Evolutionary conservation across 35 echinoderm and acorn worm genomes (phyloP), one percentile per base, ranked within the genome.

Genomic region (Stichopus chloronotus): DNA sequence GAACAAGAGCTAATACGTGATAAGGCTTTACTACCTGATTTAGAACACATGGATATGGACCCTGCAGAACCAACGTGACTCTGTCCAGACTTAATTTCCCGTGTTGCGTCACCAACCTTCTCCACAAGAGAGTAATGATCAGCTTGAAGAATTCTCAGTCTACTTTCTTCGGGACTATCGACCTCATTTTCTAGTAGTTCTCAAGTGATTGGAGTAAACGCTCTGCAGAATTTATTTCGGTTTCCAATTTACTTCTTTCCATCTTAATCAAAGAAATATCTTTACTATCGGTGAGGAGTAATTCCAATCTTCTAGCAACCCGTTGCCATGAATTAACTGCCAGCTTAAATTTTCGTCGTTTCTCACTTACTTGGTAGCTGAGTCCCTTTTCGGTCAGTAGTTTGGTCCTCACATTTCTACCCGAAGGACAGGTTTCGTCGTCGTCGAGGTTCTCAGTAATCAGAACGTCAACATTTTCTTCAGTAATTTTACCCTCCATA

Each of bases 201-300:
- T 77, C 25, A 77, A 77, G 72, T 7, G 72, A 77, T 17, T 77
- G 72, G 25, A 77, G 25, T 25, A 77, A 77, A 19, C 19, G n/a
- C 25, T 77, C 72, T 25, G 25, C n/a, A 19, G 72, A 77, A 77
- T 77, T 17, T 25, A 77, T 77, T 77, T 77, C 72, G 9, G n/a
- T 71, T 71, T 77, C 72, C 16, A 77, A 77, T 25, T 77, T 77
- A 17, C 25, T 4, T 77, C 72, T 77, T 25, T 77, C 72, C 72
- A 25, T 25, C 3, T 19, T 77, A 25, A 77, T 19, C 72, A 77
- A 77, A 77, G 72, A 77, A 22, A 77, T 77, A 3, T 77, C 72
- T 77, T 13, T 77, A 77, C 72, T 77, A 77, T 77, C 72, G 25
- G 72, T 77, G 25, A 77, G 72, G 72, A 77, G 72, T 76, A 76